Conservation (phyloP, 2,113 vertebrate species). For the Limnothrissa miodon region DNA sequence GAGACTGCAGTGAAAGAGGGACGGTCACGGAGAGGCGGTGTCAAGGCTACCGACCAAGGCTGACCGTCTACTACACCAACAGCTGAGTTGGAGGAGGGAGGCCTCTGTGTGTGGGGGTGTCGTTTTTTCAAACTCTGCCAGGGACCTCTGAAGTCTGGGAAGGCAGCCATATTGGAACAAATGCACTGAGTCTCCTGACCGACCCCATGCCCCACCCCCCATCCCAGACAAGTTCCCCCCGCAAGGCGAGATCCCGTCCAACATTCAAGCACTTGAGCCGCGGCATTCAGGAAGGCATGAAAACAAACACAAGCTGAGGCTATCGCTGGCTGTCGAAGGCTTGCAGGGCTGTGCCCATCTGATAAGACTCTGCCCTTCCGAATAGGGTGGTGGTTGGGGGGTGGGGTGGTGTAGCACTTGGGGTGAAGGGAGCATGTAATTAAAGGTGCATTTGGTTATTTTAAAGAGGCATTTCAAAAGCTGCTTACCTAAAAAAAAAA, state of each 20-base stretch:
- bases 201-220: slow-evolving; percentile 13
- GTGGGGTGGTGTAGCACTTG: slow-evolving; percentile 31
- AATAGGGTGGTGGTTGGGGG: not conserved
- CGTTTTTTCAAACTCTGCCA: not conserved
- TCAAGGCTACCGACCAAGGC: not conserved
- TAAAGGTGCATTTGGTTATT: too few species aligned
- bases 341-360: not conserved
- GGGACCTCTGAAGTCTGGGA: slow-evolving; percentile 15
- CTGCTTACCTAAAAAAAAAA: too few species aligned
- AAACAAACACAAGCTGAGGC: slow-evolving; percentile 56
- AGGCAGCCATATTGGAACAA: slow-evolving; percentile 36
- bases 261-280: slow-evolving; percentile 41
- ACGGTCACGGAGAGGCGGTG: not conserved
- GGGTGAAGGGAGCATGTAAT: slow-evolving; percentile 9
- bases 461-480: too few species aligned
- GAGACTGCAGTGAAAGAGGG: too few species aligned
- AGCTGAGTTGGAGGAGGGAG: not conserved
- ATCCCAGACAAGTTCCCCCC: not conserved
- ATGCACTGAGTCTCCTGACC: too few species aligned
- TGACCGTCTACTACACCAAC: not conserved
- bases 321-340: not conserved
- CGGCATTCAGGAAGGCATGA: slow-evolving; percentile 37
- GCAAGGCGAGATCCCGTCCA: slow-evolving; percentile 26
- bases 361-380: not conserved
- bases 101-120: not conserved